Evolutionary conservation across 2,888 invertebrate species (phyloP), one percentile per base, ranked within the genome.

Genomic region (Imbricaverruca yamaguchii): DNA sequence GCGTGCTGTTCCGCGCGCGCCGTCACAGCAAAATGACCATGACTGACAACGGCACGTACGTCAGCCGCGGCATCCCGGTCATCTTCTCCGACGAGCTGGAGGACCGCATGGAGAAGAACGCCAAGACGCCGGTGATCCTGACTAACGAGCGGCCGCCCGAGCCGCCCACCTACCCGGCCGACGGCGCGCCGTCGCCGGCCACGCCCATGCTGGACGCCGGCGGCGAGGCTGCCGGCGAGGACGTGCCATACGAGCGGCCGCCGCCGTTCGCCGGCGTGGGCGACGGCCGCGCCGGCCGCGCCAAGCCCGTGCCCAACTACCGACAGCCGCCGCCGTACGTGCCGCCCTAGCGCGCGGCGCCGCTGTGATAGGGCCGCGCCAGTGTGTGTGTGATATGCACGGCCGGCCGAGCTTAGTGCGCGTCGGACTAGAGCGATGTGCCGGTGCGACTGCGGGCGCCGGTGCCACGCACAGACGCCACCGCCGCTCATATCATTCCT

Each of bases 321-420:
- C 92, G 96, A 86, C 95, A 96, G 89, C 97, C 97, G 80, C 97
- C 97, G 83, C 97, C 97, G 67, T 97, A 98, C 88, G 97, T 97
- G 86, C 97, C 97, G 85, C 97, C 97, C 89, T 97, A 97, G 96
- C 81, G 56, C n/a, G 23, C 18, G 53, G 15, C 53, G 55, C 15
- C 11, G 74, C 55, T 67, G 65, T 67, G 65, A 67, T 67, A 67
- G 11, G 23, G 39, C 59, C 15, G 12, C 59, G 59, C 12, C 59
- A 59, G 59, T 15, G 15, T 11, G 15, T 13, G 59, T 59, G 59
- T 59, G 59, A 59, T 59, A 59, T 15, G 15, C 12, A 15, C 12
- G 15, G 39, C 13, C 69, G 8, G 69, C 15, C 39, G 69, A 39
- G 69, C 69, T 65, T 65, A 65, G 11, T 3, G 8, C 65, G 65